A percentile compares a stretch with the other conserved stretches of the same genome.
Evolutionary conservation across 1,140 invertebrate genomes (phyloP).

Genomic region (Samia ricini): DNA sequence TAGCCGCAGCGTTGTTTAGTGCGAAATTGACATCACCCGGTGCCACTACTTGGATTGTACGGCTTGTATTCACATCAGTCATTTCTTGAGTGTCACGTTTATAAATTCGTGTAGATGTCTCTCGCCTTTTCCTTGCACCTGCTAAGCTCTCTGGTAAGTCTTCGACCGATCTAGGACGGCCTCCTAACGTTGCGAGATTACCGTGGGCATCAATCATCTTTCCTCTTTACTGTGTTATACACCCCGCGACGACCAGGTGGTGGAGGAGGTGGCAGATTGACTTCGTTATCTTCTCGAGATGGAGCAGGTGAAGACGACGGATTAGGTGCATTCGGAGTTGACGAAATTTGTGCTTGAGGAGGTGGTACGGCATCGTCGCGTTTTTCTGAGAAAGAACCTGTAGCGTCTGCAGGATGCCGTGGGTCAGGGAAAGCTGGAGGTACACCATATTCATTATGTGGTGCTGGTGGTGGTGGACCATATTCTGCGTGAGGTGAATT

Average conservation of each 20-base stretch:
- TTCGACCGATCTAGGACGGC: slow-evolving; percentile 88
- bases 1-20: slow-evolving; percentile 84
- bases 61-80: slow-evolving; percentile 94
- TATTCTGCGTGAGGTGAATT: slow-evolving; percentile 83
- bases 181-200: slow-evolving; percentile 88
- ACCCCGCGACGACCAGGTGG: slow-evolving; percentile 85
- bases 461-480: slow-evolving; percentile 78
- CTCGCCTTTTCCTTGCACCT: slow-evolving; percentile 82
- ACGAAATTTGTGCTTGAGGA: slow-evolving; percentile 85
- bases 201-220: slow-evolving; percentile 86
- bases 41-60: slow-evolving; percentile 94
- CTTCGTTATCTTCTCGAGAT: slow-evolving; percentile 71
- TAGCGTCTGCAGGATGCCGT: slow-evolving; percentile 87
- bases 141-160: slow-evolving; percentile 84
- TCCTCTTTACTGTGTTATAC: slow-evolving; percentile 91
- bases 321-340: slow-evolving; percentile 82
- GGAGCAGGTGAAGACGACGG: slow-evolving; percentile 84
- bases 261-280: slow-evolving; percentile 88
- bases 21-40: slow-evolving; percentile 96
- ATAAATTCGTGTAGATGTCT: slow-evolving; percentile 85
- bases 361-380: slow-evolving; percentile 88
- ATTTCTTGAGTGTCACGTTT: slow-evolving; percentile 93
- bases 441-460: slow-evolving; percentile 83
- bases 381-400: slow-evolving; percentile 89
- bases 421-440: slow-evolving; percentile 90